These are phyloP conservation scores for Drosophila dives DNA, from an alignment of 2,888 invertebrate genomes.

Conservation along the genomic window DNA sequence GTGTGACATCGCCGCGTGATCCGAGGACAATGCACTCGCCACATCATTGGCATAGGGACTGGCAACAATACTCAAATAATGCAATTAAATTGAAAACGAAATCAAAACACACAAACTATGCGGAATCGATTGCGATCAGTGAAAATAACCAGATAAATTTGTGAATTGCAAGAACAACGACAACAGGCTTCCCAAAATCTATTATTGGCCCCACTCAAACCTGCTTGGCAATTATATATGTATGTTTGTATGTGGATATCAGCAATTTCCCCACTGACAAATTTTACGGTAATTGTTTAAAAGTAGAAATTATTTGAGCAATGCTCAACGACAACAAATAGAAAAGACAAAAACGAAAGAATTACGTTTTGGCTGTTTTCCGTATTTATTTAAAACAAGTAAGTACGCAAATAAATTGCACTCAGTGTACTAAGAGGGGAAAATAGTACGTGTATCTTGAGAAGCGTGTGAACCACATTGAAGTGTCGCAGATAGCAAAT, in stretches of 20 bases:
- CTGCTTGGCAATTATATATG: not conserved
- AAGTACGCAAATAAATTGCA: conserved; percentile 5
- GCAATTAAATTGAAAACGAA: conserved; percentile 72
- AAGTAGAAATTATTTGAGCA: conserved; percentile 58
- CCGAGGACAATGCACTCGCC: conserved; percentile 67
- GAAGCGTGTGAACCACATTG: conserved; percentile 64
- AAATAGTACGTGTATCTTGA: not conserved
- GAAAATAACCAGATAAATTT: conserved; percentile 52
- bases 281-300: conserved; percentile 67
- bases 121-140: conserved; percentile 79
- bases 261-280: conserved; percentile 11
- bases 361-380: conserved; percentile 44
- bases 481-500: conserved; percentile 33
- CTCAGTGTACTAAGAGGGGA: conserved; percentile 10
- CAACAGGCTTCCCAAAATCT: conserved; percentile 52
- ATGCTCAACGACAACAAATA: conserved; percentile 27
- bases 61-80: conserved; percentile 1
- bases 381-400: conserved; percentile 48
- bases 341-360: conserved; percentile 10
- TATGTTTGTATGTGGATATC: not conserved
- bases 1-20: conserved; percentile 75
- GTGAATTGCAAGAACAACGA: conserved; percentile 78
- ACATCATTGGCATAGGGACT: not conserved
- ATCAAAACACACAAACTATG: conserved; percentile 79
- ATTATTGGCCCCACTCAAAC: conserved; percentile 47